phyloP scores from a whole-genome alignment of 2,797 vertebrate genomes.

The Phoxinus dragarum region DNA sequence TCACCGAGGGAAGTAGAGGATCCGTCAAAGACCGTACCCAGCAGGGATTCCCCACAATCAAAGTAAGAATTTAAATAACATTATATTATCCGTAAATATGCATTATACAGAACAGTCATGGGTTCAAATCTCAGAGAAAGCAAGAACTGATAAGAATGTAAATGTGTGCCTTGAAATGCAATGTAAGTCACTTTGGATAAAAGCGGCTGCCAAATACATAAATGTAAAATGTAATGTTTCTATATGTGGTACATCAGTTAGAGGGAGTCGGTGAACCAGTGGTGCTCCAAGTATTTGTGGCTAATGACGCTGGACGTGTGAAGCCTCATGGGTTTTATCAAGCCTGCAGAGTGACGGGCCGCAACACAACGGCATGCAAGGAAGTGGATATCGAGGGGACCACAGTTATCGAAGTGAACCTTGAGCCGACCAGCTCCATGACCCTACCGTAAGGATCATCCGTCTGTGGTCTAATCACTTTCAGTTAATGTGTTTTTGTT shows the following conservation, averaged over 20 bases:
- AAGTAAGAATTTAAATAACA: slow-evolving; percentile 76
- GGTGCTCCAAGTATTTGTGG: slow-evolving; percentile 96
- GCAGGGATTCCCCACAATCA: slow-evolving; percentile 96
- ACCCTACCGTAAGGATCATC: slow-evolving; percentile 88
- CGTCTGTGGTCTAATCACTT: neutral
- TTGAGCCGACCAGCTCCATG: slow-evolving; percentile 95
- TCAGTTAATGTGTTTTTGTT: neutral
- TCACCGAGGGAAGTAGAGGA: slow-evolving; percentile 97
- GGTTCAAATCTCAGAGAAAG: too few relatives aligned
- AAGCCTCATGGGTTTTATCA: slow-evolving; percentile 99
- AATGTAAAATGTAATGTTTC: neutral
- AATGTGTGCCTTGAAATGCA: too few relatives aligned
- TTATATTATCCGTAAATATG: neutral
- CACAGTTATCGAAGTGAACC: slow-evolving; percentile 94
- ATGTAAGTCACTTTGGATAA: too few relatives aligned
- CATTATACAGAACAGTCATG: neutral
- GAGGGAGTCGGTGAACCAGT: slow-evolving; percentile 94
- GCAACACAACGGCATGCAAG: slow-evolving; percentile 97
- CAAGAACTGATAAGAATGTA: too few relatives aligned
- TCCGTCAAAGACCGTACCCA: slow-evolving; percentile 98
- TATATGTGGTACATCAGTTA: slow-evolving; percentile 77
- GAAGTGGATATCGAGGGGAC: slow-evolving; percentile 98
- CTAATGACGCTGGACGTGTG: slow-evolving; percentile 94
- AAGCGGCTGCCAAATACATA: too few relatives aligned
- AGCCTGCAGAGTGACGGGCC: slow-evolving; percentile 95